A percentile compares a stretch with the other conserved stretches of the same genome.
Conservation (phyloP, 1,140 invertebrate species). For the Leptinotarsa undecemlineata region DNA sequence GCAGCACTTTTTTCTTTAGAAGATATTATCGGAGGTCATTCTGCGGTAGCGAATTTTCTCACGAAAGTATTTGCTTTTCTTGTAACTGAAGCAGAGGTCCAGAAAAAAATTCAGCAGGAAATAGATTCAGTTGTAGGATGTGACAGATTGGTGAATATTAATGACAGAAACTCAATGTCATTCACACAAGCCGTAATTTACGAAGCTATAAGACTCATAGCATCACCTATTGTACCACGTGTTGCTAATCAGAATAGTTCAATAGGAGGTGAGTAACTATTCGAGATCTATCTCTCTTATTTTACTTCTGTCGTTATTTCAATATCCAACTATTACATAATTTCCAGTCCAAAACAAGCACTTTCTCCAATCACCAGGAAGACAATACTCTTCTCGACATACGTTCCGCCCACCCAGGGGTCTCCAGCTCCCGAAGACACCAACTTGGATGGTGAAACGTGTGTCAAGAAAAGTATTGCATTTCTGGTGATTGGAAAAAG, state of each 20-base stretch:
- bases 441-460: too few relatives aligned
- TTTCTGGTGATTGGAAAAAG: too few relatives aligned
- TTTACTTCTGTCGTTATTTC: too few relatives aligned
- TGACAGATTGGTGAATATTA: slow-evolving; percentile 41
- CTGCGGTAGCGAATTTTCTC: slow-evolving; percentile 79
- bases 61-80: slow-evolving; percentile 62
- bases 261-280: slow-evolving; percentile 61
- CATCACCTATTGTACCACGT: slow-evolving; percentile 89
- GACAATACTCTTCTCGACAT: too few relatives aligned
- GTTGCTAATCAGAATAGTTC: slow-evolving; percentile 77
- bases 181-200: slow-evolving; percentile 81
- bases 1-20: slow-evolving; percentile 78
- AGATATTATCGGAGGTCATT: slow-evolving; percentile 85
- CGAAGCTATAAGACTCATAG: slow-evolving; percentile 77
- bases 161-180: slow-evolving; percentile 68
- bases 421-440: too few relatives aligned
- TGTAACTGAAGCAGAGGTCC: slow-evolving; percentile 62
- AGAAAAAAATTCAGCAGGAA: slow-evolving; percentile 68
- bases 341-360: too few relatives aligned
- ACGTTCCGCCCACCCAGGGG: too few relatives aligned
- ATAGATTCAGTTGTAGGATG: slow-evolving; percentile 59
- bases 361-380: too few relatives aligned
- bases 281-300: too few relatives aligned
- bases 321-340: too few relatives aligned
- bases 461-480: too few relatives aligned